Conservation (phyloP, 2,797 vertebrate species). For the Hirundo rustica region DNA sequence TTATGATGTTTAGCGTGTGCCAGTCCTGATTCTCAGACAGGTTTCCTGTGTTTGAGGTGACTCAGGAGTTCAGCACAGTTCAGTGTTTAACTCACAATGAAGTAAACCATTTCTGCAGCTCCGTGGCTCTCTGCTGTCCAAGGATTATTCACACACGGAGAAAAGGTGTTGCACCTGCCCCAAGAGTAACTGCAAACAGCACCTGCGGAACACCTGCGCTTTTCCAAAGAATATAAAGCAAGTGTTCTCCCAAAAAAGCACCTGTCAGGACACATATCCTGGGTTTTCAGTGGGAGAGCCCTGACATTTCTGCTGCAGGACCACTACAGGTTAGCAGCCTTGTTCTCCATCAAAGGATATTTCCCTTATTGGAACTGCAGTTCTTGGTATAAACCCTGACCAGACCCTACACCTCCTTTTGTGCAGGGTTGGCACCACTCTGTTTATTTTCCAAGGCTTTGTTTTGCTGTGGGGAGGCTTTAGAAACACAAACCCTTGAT, state of each 20-base stretch:
- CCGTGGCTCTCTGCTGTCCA: background rate
- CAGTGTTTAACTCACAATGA: background rate
- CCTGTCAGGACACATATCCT: rapidly evolving
- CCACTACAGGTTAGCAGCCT: background rate
- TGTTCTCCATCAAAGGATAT: background rate
- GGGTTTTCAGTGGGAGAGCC: background rate
- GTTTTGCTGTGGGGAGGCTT: background rate
- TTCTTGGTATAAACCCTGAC: rapidly evolving
- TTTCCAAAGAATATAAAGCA: background rate
- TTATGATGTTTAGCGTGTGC: background rate
- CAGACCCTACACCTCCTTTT: background rate
- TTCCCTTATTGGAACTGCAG: background rate
- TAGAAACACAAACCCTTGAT: background rate
- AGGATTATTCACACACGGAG: background rate
- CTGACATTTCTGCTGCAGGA: background rate
- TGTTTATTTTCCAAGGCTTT: background rate
- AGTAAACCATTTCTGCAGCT: background rate
- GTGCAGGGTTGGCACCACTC: background rate
- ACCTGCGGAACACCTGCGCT: background rate
- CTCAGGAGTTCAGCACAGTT: background rate
- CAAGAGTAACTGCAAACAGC: background rate
- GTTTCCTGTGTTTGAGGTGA: background rate
- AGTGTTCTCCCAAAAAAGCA: rapidly evolving
- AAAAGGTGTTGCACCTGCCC: background rate
- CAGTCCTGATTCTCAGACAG: background rate